phyloP scores from a whole-genome alignment of 1,140 invertebrate species.

The Brachionus asplanchnoidis region DNA sequence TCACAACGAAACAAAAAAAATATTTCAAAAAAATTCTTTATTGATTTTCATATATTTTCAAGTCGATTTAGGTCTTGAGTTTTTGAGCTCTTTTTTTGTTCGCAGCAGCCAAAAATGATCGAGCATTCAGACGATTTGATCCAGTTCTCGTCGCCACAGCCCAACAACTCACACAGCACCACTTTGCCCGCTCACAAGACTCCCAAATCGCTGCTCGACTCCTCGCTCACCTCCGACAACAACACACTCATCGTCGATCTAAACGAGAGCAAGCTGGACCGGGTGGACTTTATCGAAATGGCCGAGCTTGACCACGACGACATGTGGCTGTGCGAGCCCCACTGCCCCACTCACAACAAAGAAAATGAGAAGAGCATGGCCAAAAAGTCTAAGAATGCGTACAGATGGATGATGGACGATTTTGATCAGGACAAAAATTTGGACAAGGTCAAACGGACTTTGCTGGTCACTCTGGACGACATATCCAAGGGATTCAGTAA shows the following conservation, averaged over 20 bases:
- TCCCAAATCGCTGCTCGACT: not conserved
- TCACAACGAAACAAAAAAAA: not conserved
- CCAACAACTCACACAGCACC: not conserved
- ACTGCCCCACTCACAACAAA: not conserved
- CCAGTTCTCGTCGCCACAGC: slow-evolving; percentile 13
- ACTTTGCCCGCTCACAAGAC: not conserved
- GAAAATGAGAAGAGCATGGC: not conserved
- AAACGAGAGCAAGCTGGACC: not conserved
- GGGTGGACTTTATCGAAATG: not conserved
- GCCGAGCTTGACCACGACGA: not conserved
- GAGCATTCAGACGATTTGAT: slow-evolving; percentile 23
- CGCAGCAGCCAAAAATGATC: not conserved
- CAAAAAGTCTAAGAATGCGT: not conserved
- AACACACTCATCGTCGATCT: not conserved
- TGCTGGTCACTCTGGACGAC: slow-evolving; percentile 21
- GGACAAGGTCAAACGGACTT: slow-evolving; percentile 17
- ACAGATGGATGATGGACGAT: slow-evolving; percentile 33
- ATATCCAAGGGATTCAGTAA: slow-evolving; percentile 34
- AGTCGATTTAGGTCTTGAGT: not conserved
- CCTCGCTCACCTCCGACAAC: not conserved
- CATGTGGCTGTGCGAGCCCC: slow-evolving; percentile 5
- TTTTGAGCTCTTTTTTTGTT: not conserved
- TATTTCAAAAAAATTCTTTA: not conserved
- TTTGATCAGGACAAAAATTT: slow-evolving; percentile 34
- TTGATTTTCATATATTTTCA: not conserved